Conservation (phyloP, 2,113 vertebrate species). For the Hippocampus mohnikei region DNA sequence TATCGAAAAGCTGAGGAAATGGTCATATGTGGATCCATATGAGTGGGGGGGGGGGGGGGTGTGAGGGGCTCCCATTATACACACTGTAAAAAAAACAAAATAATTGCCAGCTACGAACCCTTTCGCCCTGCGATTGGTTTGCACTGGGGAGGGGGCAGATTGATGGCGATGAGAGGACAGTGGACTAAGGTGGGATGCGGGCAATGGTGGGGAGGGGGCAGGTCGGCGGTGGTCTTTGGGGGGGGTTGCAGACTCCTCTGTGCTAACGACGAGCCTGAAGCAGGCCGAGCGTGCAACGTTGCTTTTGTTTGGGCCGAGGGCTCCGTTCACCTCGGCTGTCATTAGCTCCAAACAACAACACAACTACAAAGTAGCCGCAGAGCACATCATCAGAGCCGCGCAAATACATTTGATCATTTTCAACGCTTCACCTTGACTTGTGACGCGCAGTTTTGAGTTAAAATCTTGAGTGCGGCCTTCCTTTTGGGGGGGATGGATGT, state of each 20-base stretch:
- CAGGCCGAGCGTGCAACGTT: too few relatives aligned
- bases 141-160: slow-evolving; percentile 64
- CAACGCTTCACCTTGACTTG: neutral
- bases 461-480: too few relatives aligned
- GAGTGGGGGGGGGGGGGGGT: neutral
- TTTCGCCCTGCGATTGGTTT: slow-evolving; percentile 55
- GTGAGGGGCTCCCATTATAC: neutral
- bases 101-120: slow-evolving; percentile 45
- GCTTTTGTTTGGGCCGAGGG: neutral
- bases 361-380: neutral
- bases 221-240: neutral
- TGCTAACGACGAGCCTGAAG: neutral
- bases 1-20: slow-evolving; percentile 25
- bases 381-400: neutral
- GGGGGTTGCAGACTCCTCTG: neutral
- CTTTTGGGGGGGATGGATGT: too few relatives aligned
- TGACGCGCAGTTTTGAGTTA: too few relatives aligned
- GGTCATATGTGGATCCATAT: slow-evolving; percentile 5
- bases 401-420: neutral
- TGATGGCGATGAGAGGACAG: slow-evolving; percentile 32
- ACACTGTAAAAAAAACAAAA: slow-evolving; percentile 51
- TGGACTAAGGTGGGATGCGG: neutral
- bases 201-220: neutral
- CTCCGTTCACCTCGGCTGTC: neutral
- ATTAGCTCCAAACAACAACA: neutral